These are phyloP conservation scores for Typhlichthys eigenmanni DNA, from an alignment of 2,797 vertebrate genomes.

Conservation along the genomic window DNA sequence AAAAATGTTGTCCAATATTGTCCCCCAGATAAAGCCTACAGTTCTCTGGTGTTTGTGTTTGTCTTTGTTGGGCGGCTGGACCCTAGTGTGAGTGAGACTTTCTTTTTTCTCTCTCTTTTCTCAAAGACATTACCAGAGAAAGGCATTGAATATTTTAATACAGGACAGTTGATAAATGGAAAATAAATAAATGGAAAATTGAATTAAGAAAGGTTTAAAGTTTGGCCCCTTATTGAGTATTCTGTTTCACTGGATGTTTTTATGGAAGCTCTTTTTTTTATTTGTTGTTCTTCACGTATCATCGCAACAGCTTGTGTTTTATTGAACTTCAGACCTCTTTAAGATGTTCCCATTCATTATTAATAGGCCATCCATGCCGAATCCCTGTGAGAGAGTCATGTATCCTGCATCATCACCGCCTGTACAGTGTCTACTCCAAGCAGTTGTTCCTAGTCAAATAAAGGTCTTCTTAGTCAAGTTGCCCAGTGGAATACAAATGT, in stretches of 20 bases:
- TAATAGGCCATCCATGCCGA: conserved; percentile 16
- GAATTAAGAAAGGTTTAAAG: conserved; percentile 15
- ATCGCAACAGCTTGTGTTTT: conserved; percentile 6
- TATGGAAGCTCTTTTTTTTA: conserved; percentile 6
- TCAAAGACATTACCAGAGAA: conserved; percentile 9
- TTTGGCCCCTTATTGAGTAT: conserved; percentile 12
- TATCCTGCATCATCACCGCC: conserved; percentile 18
- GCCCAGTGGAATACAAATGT: conserved; percentile 16
- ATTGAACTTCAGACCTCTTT: conserved; percentile 18
- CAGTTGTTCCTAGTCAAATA: conserved; percentile 13
- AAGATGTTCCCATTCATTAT: conserved; percentile 23
- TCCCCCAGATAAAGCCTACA: conserved; percentile 39
- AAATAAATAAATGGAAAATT: background rate
- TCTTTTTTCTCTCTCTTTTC: conserved; percentile 6
- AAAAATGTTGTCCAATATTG: conserved; percentile 21
- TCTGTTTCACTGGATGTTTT: conserved; percentile 22
- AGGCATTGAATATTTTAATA: background rate
- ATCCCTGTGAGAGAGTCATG: conserved; percentile 14
- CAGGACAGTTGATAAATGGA: background rate
- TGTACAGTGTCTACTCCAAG: conserved; percentile 17
- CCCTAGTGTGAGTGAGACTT: conserved; percentile 18
- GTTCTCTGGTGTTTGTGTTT: conserved; percentile 34
- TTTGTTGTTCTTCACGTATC: conserved; percentile 1
- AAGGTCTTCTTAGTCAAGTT: conserved; percentile 21
- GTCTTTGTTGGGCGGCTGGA: conserved; percentile 16